A percentile compares a stretch with the other conserved stretches of the same genome.
These are phyloP conservation scores for Tringa solitaria DNA, from an alignment of 2,113 vertebrate species.

Conservation along the genomic window DNA sequence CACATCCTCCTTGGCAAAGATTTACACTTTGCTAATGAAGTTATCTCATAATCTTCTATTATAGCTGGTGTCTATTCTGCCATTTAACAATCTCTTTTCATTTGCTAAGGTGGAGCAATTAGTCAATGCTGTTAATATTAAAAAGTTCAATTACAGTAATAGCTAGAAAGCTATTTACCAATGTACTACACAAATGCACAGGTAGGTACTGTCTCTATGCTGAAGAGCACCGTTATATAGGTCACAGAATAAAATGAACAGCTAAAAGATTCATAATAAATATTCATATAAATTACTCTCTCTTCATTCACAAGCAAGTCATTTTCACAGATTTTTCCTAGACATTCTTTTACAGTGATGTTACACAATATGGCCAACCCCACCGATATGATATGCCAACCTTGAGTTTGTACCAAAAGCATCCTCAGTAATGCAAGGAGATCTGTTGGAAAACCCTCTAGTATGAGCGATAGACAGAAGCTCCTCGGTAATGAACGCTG, in stretches of 20 bases:
- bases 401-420: background rate
- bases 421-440: background rate
- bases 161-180: background rate
- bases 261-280: background rate
- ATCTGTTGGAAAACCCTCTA: background rate
- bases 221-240: background rate
- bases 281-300: background rate
- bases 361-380: background rate
- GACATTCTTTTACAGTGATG: background rate
- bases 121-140: background rate
- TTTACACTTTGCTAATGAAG: background rate
- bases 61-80: background rate
- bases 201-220: background rate
- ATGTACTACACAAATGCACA: background rate
- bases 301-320: background rate
- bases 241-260: background rate
- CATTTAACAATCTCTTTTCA: background rate
- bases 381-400: rapidly evolving
- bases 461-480: background rate
- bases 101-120: background rate
- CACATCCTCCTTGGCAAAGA: background rate
- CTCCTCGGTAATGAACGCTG: background rate
- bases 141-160: background rate
- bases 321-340: background rate
- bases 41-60: background rate